Base-by-base conservation (phyloP, 2,113 vertebrate species). In the Phyllostomus hastatus region DNA sequence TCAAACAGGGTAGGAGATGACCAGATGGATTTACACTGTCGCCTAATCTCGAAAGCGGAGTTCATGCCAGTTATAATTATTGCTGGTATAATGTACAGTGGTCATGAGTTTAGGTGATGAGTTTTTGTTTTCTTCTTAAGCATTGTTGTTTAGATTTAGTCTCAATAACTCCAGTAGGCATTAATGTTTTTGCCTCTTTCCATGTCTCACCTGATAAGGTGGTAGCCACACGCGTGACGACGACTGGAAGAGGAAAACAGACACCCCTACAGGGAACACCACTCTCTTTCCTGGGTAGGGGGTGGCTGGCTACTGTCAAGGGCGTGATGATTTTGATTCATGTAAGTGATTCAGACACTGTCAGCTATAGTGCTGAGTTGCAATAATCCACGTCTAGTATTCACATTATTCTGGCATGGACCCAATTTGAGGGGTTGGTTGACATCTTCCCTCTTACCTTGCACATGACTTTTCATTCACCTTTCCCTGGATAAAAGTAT, bases 271-370 rank as follows among this genome's bases (percentile, higher is more conserved):
- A 48, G 69, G 69, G 38, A 35, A n/a, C 15, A 48, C 28, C 1
- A 41, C 35, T 64, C 70, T 76, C 22, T 78, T 59, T 52, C 75
- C 61, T 94, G 86, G 41, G 48, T n/a, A 69, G 46, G 41, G 48
- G 41, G 41, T 79, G 64, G 52, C 69, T 95, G 54, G 52, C 70
- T 52, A 83, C 43, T 87, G 93, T 61, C 91, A 97, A 97, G 97
- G 94, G 97, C 94, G 97, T 89, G 87, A 81, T 46, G 88, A 92
- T 88, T 46, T 24, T 82, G 91, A 89, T 83, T 67, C 11, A 15
- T 41, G 0, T 90, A 87, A 86, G 69, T 90, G 69, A 87, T 76
- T 69, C 19, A 22, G 31, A 82, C 1, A 1, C 41, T 26, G 33
- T 80, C 61, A 84, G 48, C 85, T 93, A n/a, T 6, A 92, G 88